phyloP scores from a whole-genome alignment of 2,888 invertebrate species.

The Syrista parreyssii region DNA sequence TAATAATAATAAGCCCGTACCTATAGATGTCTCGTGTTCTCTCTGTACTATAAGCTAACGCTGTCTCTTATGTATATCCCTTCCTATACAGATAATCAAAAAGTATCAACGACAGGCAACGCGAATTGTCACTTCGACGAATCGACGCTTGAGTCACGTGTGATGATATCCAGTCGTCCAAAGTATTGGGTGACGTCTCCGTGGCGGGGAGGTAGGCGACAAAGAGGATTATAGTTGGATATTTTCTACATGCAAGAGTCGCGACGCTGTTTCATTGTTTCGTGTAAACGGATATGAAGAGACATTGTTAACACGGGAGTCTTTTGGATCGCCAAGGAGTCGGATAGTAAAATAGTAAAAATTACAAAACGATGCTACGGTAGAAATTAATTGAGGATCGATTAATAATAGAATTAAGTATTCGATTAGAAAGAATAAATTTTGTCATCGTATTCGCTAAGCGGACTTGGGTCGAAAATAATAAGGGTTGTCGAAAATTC shows the following conservation, averaged over 20 bases:
- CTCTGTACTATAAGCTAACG: not conserved
- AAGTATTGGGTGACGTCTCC: not conserved
- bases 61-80: not conserved
- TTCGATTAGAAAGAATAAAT: too few relatives aligned
- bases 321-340: too few relatives aligned
- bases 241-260: not conserved
- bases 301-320: too few relatives aligned
- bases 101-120: not conserved
- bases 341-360: too few relatives aligned
- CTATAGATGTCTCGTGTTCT: not conserved
- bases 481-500: not conserved
- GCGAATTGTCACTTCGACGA: not conserved
- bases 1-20: not conserved
- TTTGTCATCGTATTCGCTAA: not conserved
- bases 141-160: not conserved
- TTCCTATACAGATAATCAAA: not conserved
- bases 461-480: not conserved
- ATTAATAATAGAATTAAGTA: too few relatives aligned
- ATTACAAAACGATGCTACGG: too few relatives aligned
- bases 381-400: too few relatives aligned
- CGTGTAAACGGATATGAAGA: too few relatives aligned
- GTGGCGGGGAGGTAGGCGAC: not conserved
- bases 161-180: not conserved
- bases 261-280: not conserved
- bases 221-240: not conserved